Evolutionary conservation across 2,888 invertebrate species (phyloP).

Genomic region (Drosophila incognita): DNA sequence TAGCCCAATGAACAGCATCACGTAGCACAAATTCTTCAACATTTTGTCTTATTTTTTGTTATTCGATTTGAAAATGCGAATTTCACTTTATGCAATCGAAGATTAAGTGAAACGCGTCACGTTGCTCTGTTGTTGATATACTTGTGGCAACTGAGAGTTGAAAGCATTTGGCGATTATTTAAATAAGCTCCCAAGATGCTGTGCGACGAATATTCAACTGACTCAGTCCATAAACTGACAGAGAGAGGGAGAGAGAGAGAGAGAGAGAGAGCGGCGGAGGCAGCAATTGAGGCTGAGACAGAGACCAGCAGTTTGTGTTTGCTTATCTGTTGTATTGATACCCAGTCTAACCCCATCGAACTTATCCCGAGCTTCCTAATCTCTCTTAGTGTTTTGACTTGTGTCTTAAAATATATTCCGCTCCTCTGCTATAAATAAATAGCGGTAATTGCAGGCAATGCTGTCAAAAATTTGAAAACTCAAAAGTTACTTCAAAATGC

Average conservation of each 20-base stretch:
- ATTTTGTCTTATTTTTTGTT: slow-evolving; percentile 22
- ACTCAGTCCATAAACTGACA: slow-evolving; percentile 17
- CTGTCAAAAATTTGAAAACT: not conserved
- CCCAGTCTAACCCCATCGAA: slow-evolving; percentile 14
- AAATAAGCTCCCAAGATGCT: slow-evolving; percentile 64
- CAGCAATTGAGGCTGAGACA: not conserved
- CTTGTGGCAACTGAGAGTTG: slow-evolving; percentile 47
- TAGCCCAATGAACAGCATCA: slow-evolving; percentile 35
- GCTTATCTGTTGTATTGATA: slow-evolving; percentile 26
- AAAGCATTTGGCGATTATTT: slow-evolving; percentile 53
- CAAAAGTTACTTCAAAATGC: not conserved
- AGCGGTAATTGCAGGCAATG: not conserved
- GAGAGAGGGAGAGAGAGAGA: not conserved
- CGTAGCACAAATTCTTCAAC: slow-evolving; percentile 28
- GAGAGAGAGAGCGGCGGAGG: slow-evolving; percentile 1
- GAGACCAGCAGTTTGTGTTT: slow-evolving; percentile 1
- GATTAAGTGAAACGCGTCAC: slow-evolving; percentile 2
- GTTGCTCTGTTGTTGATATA: slow-evolving; percentile 27
- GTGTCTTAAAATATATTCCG: not conserved
- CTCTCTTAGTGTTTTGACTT: not conserved
- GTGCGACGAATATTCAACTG: slow-evolving; percentile 24
- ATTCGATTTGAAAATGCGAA: slow-evolving; percentile 6
- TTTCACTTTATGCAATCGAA: slow-evolving; percentile 47
- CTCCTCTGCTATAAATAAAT: not conserved
- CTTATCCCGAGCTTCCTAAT: not conserved